These are phyloP conservation scores for Drosophila merina DNA, from an alignment of 2,888 invertebrate genomes.

Conservation along the genomic window DNA sequence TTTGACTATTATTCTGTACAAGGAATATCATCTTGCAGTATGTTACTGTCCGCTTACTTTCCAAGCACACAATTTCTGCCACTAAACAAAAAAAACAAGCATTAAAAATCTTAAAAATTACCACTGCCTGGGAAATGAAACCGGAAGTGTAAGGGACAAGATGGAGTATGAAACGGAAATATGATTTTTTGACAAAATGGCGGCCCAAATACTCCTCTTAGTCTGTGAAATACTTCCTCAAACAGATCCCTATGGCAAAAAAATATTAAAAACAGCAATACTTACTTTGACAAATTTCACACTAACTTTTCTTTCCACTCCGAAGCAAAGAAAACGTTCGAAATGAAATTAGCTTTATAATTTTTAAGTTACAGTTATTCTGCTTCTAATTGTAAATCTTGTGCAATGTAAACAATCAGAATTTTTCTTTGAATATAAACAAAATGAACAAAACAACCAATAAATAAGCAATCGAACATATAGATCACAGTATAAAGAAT, in stretches of 20 bases:
- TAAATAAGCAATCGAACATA: constrained; percentile 45
- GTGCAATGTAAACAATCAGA: constrained; percentile 84
- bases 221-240: background rate
- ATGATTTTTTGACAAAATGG: background rate
- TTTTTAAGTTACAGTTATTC: constrained; percentile 84
- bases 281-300: constrained; percentile 36
- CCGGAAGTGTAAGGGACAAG: background rate
- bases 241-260: constrained; percentile 2
- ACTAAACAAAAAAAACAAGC: constrained; percentile 39
- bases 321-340: constrained; percentile 40
- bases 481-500: constrained; percentile 28
- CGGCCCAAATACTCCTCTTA: background rate
- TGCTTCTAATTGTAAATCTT: constrained; percentile 84
- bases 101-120: constrained; percentile 73
- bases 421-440: constrained; percentile 82
- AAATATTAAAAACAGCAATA: constrained; percentile 18
- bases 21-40: constrained; percentile 49
- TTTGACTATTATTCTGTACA: constrained; percentile 35
- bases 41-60: constrained; percentile 70
- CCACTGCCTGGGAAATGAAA: constrained; percentile 42
- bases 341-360: constrained; percentile 69
- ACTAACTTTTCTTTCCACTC: constrained; percentile 38
- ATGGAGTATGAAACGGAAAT: constrained; percentile 10
- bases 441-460: constrained; percentile 12
- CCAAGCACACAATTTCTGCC: constrained; percentile 76